Conservation (phyloP, 2,888 invertebrate genomes). For the Parnassius smintheus region DNA sequence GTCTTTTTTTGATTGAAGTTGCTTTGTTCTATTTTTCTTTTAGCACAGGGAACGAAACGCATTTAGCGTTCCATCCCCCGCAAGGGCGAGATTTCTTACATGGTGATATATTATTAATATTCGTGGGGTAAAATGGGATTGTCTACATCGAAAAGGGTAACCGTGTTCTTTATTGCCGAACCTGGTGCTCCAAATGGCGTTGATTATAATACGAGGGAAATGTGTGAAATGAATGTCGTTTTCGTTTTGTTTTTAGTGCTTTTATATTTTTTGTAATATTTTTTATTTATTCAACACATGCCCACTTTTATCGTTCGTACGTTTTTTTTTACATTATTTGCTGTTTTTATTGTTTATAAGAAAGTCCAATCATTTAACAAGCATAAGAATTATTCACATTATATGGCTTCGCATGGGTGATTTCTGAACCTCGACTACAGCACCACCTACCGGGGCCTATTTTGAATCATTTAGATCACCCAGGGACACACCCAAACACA, state of each 20-base stretch:
- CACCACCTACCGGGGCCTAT: too few relatives aligned
- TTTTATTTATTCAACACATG: background rate
- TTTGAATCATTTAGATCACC: too few relatives aligned
- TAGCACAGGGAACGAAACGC: conserved; percentile 62
- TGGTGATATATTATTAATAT: conserved; percentile 75
- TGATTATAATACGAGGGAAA: conserved; percentile 38
- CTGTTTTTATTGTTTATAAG: too few relatives aligned
- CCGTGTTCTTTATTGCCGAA: conserved; percentile 53
- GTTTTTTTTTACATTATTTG: too few relatives aligned
- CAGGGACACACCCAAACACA: too few relatives aligned
- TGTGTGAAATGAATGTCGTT: conserved; percentile 26
- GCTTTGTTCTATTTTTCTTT: conserved; percentile 52
- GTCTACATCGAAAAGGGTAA: conserved; percentile 56
- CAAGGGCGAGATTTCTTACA: conserved; percentile 74
- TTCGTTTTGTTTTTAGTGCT: conserved; percentile 24
- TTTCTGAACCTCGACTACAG: too few relatives aligned
- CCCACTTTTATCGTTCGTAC: too few relatives aligned
- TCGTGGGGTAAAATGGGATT: conserved; percentile 59
- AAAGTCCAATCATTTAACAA: too few relatives aligned
- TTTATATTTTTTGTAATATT: conserved; percentile 14
- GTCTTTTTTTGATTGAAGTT: conserved; percentile 38
- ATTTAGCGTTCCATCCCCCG: conserved; percentile 69
- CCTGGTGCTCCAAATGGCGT: conserved; percentile 43
- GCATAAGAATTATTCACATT: too few relatives aligned
- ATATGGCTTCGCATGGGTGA: too few relatives aligned